phyloP scores from a whole-genome alignment of 2,113 vertebrate genomes.

The Ictidomys tridecemlineatus region DNA sequence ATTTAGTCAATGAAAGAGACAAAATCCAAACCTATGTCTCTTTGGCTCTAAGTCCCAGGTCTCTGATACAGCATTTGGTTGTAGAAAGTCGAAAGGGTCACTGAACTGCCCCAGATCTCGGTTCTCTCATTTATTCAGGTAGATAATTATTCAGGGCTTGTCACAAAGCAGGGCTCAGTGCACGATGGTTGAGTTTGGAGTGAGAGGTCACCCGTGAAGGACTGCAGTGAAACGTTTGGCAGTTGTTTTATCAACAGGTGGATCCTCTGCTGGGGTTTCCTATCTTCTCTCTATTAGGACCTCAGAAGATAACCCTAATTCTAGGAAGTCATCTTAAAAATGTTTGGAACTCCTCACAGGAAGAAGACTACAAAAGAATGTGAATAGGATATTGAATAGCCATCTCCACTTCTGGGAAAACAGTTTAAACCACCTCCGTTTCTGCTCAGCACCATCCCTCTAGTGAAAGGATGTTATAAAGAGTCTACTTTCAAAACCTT shows the following conservation, averaged over 20 bases:
- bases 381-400: not conserved
- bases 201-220: accelerated
- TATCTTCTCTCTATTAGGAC: not conserved
- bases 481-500: not conserved
- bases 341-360: not conserved
- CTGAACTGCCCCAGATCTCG: not conserved
- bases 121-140: not conserved
- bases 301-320: not conserved
- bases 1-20: not conserved
- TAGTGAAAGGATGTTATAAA: not conserved
- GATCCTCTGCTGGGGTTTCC: too few species aligned
- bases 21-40: not conserved
- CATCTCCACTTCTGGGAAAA: not conserved
- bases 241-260: not conserved
- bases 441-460: not conserved
- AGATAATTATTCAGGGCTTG: not conserved
- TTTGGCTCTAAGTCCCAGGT: not conserved
- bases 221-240: not conserved
- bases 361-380: not conserved
- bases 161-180: not conserved
- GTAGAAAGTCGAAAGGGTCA: not conserved
- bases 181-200: not conserved
- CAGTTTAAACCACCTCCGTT: not conserved
- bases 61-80: not conserved
- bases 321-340: not conserved